These are phyloP conservation scores for Rhagoletis zephyria DNA, from an alignment of 1,140 invertebrate species.

Conservation along the genomic window DNA sequence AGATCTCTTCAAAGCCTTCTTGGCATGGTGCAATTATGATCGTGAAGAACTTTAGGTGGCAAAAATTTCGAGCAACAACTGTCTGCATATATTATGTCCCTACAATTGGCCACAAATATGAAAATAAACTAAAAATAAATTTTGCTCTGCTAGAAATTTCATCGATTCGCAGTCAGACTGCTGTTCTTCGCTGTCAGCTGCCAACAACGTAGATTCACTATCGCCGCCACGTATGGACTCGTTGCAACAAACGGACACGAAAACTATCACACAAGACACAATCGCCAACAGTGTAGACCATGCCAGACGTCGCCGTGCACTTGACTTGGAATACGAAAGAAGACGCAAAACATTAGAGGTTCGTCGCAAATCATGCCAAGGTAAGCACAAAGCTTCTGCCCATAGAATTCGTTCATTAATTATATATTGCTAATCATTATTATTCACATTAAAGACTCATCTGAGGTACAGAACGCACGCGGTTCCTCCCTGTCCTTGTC, in stretches of 20 bases:
- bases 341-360: conserved; percentile 71
- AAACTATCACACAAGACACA: conserved; percentile 68
- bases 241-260: conserved; percentile 67
- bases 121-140: conserved; percentile 38
- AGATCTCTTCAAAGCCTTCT: no score
- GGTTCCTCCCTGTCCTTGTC: conserved; percentile 61
- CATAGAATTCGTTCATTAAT: neutral
- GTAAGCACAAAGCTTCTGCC: conserved; percentile 55
- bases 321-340: conserved; percentile 71
- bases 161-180: conserved; percentile 89
- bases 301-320: conserved; percentile 68
- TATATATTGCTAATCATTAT: neutral
- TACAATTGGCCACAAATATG: neutral
- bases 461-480: conserved; percentile 60
- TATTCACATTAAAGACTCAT: conserved; percentile 62
- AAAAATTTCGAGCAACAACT: neutral
- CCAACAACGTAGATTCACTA: conserved; percentile 77
- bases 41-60: neutral
- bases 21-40: neutral
- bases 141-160: conserved; percentile 74
- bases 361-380: conserved; percentile 71
- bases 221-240: conserved; percentile 74
- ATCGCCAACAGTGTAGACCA: conserved; percentile 70
- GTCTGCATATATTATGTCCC: neutral
- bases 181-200: conserved; percentile 83